Base-by-base conservation (phyloP, 2,113 vertebrate species). In the Ploceus nigricollis region DNA sequence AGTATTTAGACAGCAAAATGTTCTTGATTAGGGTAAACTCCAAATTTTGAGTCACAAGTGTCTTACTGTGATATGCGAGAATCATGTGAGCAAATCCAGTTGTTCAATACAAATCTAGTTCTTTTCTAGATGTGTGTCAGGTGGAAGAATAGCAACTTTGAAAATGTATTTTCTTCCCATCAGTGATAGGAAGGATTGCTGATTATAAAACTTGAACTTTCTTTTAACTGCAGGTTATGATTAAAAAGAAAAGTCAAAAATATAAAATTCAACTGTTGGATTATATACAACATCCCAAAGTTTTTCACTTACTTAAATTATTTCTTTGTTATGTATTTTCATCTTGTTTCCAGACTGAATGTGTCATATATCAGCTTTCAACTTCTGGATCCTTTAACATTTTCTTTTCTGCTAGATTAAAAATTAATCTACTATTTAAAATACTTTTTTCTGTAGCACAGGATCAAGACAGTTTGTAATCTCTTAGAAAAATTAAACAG, bases 391-490 rank as follows among this genome's bases (percentile, higher is more conserved):
- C 10, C 8, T 85, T 78, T 68, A 24, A 30, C 50, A 42, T 0
- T 61, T 39, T 68, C 19, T 53, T 89, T 95, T 64, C 65, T 72
- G 13, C 13, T 64, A 82, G 61, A 85, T 88, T 68, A 68, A 88
- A 90, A 95, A 82, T 45, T 75, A 84, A 56, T 82, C 86, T 82
- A 27, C 42, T 71, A 61, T 68, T 70, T 76, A 54, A 96, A 93
- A 56, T 45, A 79, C 22, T 33, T 79, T 79, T 85, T 20, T 14
- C 15, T 51, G 6, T 45, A 84, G 18, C 84, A 60, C n/a, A 71
- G 15, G 47, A 94, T 71, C 25, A 87, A 90, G 60, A 50, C 51
- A 91, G 30, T 11, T 84, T 51, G 70, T 92, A 85, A 92, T 85
- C 79, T 88, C 61, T 88, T 47, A 85, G 56, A 75, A 79, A 90